Conservation (phyloP, 2,888 invertebrate genomes). For the Cephus nigrinus region DNA sequence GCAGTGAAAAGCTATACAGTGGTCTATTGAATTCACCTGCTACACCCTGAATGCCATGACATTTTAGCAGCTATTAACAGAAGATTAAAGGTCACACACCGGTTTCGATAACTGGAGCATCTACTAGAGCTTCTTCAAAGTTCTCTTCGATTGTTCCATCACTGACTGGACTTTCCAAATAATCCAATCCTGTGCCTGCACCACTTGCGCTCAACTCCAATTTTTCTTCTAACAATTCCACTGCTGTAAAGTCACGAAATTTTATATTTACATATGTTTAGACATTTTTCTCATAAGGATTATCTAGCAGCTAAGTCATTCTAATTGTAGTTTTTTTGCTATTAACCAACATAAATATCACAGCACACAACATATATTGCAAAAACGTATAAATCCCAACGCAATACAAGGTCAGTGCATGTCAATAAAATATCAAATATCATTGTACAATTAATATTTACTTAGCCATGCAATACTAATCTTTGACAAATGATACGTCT, state of each 20-base stretch:
- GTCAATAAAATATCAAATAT: not conserved
- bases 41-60: constrained; percentile 45
- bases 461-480: not conserved
- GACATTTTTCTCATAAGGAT: not conserved
- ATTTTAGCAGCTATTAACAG: constrained; percentile 46
- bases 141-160: constrained; percentile 93
- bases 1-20: constrained; percentile 35
- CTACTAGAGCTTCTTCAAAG: constrained; percentile 87
- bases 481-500: not conserved
- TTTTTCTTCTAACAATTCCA: constrained; percentile 62
- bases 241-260: constrained; percentile 40
- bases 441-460: not conserved
- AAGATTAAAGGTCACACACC: constrained; percentile 56
- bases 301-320: not conserved
- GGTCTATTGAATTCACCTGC: constrained; percentile 46
- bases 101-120: constrained; percentile 69
- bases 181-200: constrained; percentile 64
- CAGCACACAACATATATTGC: not conserved
- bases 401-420: not conserved
- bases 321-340: not conserved
- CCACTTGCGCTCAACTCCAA: constrained; percentile 58
- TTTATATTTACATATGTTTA: not conserved
- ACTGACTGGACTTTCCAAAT: constrained; percentile 78
- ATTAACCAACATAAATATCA: not conserved
- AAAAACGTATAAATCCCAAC: not conserved